These are phyloP conservation scores for Podotricha telesiphe DNA, from an alignment of 2,888 invertebrate genomes.

Conservation along the genomic window DNA sequence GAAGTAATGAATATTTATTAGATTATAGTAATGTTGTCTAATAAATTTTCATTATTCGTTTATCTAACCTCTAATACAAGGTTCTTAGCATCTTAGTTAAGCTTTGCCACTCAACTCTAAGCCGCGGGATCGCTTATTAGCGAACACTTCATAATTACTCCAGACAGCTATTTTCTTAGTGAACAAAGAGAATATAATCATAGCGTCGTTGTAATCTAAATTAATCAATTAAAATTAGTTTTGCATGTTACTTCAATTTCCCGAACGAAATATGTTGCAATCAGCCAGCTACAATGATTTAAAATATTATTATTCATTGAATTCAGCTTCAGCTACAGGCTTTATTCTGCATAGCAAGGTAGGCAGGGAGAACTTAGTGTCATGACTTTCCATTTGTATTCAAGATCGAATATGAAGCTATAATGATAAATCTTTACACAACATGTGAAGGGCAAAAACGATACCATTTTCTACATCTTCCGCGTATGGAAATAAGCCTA, in stretches of 20 bases:
- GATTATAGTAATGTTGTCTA: too few relatives aligned
- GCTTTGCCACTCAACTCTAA: background rate
- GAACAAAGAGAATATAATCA: constrained; percentile 2
- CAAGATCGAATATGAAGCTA: too few relatives aligned
- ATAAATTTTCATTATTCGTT: background rate
- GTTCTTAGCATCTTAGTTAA: background rate
- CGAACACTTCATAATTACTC: constrained; percentile 3
- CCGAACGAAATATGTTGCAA: background rate
- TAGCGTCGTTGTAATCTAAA: background rate
- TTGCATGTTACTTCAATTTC: background rate
- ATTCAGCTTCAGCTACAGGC: too few relatives aligned
- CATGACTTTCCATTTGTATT: too few relatives aligned
- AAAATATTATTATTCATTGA: too few relatives aligned
- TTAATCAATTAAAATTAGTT: background rate
- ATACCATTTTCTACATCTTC: too few relatives aligned
- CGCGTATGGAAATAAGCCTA: too few relatives aligned
- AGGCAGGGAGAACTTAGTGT: too few relatives aligned
- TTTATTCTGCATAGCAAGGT: too few relatives aligned
- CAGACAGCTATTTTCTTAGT: background rate
- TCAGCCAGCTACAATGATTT: too few relatives aligned
- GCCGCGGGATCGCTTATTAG: background rate
- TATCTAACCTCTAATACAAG: background rate
- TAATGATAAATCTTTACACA: background rate
- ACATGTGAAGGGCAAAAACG: too few relatives aligned
- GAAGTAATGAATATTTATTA: too few relatives aligned